Evolutionary conservation across 2,113 vertebrate species (phyloP), one percentile per base, ranked within the genome.

Genomic region (Bujurquina vittata): DNA sequence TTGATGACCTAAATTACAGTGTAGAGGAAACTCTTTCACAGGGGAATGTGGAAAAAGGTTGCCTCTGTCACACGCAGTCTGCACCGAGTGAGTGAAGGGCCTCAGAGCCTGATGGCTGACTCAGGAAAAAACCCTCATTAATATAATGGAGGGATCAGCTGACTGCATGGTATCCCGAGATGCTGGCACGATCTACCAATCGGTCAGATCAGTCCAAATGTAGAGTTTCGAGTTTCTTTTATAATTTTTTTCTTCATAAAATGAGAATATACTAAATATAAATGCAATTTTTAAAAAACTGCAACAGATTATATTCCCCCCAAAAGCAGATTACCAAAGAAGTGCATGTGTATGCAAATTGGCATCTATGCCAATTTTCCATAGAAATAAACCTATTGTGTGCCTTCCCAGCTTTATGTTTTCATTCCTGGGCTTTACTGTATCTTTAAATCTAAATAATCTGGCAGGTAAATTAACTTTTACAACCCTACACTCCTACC

Each of bases 1-100:
- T 65, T 37, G 92, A 92, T 94, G 95, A 95, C 90, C 92, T 93
- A 87, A 88, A 91, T 95, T 89, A 87, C 89, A 91, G 89, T 63
- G 90, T 72, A n/a, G 72, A 73, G 88, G 86, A 89, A 90, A 83
- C 84, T 76, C 88, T 88, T 93, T 92, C 89, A 92, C 46, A 82
- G 89, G 87, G 87, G 85, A 91, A 88, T 90, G 91, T 87, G 79
- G 31, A 77, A 72, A 90, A 92, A 87, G 84, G 81, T 87, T 76
- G 87, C 22, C 20, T 26, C 57, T 77, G 87, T 89, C 73, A 56
- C 85, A 94, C 69, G 80, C 90, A 62, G 83, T 58, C 65, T 59
- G 35, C 61, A 22, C 31, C 12, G 74, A 65, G 6, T 49, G 67
- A 81, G 83, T 26, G 67, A 59, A 63, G 31, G 22, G 23, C 15